phyloP scores from a whole-genome alignment of 2,113 vertebrate species.

The zebrafish (Danio rerio) region DNA sequence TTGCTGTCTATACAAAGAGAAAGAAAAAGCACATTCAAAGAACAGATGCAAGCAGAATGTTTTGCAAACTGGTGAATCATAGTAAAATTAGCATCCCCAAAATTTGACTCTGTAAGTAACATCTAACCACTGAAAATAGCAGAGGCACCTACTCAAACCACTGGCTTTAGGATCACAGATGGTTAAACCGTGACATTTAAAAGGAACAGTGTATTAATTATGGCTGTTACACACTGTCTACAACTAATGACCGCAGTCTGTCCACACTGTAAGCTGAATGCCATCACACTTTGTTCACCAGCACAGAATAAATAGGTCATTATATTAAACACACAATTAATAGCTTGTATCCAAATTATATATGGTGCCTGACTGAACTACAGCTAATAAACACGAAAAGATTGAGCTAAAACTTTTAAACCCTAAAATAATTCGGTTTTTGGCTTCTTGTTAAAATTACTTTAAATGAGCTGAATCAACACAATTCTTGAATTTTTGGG shows the following conservation, averaged over 20 bases:
- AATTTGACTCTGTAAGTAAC: slow-evolving; percentile 12
- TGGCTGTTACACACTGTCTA: no score
- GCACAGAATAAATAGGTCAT: not conserved
- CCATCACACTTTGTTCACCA: not conserved
- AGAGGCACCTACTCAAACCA: not conserved
- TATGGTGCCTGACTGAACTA: no score
- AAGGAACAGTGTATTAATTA: not conserved
- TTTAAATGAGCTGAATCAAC: no score
- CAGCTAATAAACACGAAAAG: no score
- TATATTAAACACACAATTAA: no score
- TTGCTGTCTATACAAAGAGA: not conserved
- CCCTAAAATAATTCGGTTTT: no score
- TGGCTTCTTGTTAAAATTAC: no score
- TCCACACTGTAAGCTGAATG: not conserved
- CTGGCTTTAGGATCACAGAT: not conserved
- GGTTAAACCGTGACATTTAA: not conserved
- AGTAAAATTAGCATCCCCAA: not conserved
- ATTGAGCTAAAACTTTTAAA: no score
- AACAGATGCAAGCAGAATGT: not conserved
- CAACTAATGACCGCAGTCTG: not conserved
- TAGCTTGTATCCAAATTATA: no score
- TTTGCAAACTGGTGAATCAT: not conserved
- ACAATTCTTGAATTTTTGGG: no score
- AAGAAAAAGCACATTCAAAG: not conserved
- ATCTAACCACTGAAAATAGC: not conserved